These are phyloP conservation scores for Aphrocallistes beatrix DNA, from an alignment of 37 sponge, comb jelly and placozoan species.

Conservation along the genomic window DNA sequence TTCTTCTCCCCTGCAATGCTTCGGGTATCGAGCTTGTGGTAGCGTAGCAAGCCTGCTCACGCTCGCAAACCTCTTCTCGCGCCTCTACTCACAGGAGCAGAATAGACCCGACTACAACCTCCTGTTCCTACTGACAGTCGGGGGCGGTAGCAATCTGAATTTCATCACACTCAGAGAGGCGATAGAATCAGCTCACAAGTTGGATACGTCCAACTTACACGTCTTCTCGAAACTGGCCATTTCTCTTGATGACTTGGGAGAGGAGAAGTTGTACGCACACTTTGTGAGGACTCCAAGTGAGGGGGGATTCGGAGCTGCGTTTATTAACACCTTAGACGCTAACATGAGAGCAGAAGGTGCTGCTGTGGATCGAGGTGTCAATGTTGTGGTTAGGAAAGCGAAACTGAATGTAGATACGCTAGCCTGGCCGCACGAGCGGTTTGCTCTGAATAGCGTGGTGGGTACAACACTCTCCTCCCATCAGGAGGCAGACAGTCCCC, in stretches of 20 bases:
- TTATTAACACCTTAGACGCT: not conserved
- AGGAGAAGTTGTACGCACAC: not conserved
- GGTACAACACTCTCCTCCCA: not conserved
- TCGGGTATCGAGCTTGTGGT: not conserved
- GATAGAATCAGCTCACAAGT: not conserved
- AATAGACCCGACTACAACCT: not conserved
- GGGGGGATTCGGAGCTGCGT: not conserved
- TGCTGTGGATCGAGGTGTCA: not conserved
- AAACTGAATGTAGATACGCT: not conserved
- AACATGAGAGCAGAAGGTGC: not conserved
- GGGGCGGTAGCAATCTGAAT: not conserved
- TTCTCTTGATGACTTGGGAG: slow-evolving; percentile 11
- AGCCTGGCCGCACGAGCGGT: not conserved
- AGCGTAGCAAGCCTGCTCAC: not conserved
- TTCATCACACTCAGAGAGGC: not conserved
- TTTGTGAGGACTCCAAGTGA: slow-evolving; percentile 3
- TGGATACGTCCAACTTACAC: not conserved
- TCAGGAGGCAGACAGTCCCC: not conserved
- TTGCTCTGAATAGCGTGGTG: not conserved
- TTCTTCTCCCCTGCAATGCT: not conserved
- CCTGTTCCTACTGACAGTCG: not conserved
- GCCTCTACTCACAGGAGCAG: not conserved
- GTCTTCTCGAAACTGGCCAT: not conserved
- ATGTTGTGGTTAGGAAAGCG: not conserved
- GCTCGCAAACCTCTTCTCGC: not conserved